Conservation (phyloP, 1,140 invertebrate species). For the Sitobion miscanthi region DNA sequence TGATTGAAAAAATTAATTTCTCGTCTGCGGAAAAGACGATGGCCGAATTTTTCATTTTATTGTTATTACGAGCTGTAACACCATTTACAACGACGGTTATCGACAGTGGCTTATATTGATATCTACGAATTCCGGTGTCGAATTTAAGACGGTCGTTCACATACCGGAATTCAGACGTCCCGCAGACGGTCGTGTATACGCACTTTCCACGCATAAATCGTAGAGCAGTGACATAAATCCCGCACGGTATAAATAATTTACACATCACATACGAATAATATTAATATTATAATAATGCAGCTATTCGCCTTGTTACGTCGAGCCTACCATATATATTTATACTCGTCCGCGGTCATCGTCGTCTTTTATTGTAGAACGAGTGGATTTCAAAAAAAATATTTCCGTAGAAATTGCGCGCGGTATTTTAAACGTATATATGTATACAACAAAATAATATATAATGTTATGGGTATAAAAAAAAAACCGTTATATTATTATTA, state of each 20-base stretch:
- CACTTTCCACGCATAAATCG: slow-evolving; percentile 1
- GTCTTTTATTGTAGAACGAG: neutral
- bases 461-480: no score
- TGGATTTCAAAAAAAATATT: neutral
- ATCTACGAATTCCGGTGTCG: neutral
- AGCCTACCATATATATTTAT: neutral
- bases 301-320: neutral
- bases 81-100: neutral
- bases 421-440: neutral
- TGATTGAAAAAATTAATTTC: neutral
- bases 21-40: neutral
- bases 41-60: neutral
- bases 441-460: neutral
- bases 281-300: neutral
- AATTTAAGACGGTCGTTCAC: neutral
- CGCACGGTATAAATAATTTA: neutral
- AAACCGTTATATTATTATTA: no score
- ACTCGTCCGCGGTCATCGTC: neutral
- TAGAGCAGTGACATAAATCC: neutral
- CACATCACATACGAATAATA: neutral
- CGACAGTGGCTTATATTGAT: neutral
- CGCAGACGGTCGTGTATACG: neutral
- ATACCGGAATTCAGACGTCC: neutral
- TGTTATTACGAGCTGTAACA: neutral
- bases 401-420: neutral